phyloP scores from a whole-genome alignment of 2,888 invertebrate genomes.

The Parelbella ahira region DNA sequence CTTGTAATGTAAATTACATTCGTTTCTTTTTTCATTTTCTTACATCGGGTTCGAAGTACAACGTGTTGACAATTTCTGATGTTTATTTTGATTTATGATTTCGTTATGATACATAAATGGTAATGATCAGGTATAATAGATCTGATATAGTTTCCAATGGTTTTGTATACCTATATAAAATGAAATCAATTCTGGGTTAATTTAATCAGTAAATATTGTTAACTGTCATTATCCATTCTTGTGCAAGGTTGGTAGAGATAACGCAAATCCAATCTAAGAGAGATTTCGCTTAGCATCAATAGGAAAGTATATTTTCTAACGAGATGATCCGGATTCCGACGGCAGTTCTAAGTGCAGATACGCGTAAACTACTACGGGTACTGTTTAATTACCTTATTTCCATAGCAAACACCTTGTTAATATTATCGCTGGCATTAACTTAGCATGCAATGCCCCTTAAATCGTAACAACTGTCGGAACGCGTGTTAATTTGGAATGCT shows the following conservation, averaged over 20 bases:
- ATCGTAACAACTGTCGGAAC: too few relatives aligned
- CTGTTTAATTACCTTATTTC: constrained; percentile 24
- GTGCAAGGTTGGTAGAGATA: not conserved
- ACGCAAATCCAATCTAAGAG: constrained; percentile 1
- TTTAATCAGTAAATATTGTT: too few relatives aligned
- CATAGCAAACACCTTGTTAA: constrained; percentile 17
- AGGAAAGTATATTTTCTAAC: constrained; percentile 25
- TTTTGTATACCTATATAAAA: too few relatives aligned
- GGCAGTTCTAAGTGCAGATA: constrained; percentile 26
- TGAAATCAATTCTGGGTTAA: too few relatives aligned
- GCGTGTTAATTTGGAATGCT: too few relatives aligned
- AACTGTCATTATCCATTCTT: too few relatives aligned
- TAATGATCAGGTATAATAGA: too few relatives aligned
- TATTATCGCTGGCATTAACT: constrained; percentile 4
- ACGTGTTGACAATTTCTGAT: too few relatives aligned
- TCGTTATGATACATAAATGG: too few relatives aligned
- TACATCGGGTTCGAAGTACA: too few relatives aligned
- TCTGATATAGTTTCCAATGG: too few relatives aligned
- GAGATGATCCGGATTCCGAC: constrained; percentile 21
- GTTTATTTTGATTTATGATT: too few relatives aligned
- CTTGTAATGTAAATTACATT: constrained; percentile 4
- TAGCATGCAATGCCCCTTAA: not conserved
- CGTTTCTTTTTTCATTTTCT: not conserved
- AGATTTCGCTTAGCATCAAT: constrained; percentile 18
- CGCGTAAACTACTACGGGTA: constrained; percentile 22